Percentiles rank a stretch among this genome's conserved stretches.
Conservation (phyloP, 2,113 vertebrate genomes). For the Oreamnos americanus region DNA sequence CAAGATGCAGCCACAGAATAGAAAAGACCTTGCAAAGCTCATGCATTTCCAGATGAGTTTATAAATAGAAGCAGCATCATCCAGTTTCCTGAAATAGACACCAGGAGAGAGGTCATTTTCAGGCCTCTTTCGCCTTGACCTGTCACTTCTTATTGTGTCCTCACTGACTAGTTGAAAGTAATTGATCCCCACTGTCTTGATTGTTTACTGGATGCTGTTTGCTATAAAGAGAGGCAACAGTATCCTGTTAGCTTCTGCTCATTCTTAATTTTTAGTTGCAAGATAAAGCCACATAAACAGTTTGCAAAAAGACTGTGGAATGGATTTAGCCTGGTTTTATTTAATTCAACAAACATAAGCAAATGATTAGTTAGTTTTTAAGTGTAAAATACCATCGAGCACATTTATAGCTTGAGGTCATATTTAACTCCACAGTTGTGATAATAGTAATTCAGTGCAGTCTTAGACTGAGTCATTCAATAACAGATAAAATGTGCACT, state of each 20-base stretch:
- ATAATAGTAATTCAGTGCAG: not conserved
- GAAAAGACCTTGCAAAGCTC: slow-evolving; percentile 28
- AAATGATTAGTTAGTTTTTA: slow-evolving; percentile 41
- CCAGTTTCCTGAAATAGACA: slow-evolving; percentile 4
- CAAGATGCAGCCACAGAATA: not conserved
- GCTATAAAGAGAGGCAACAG: not conserved
- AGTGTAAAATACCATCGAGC: not conserved
- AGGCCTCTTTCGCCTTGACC: not conserved
- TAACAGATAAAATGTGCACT: not conserved
- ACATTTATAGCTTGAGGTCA: not conserved
- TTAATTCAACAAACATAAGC: slow-evolving; percentile 53
- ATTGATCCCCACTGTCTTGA: not conserved
- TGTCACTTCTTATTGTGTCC: not conserved
- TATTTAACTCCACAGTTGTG: not conserved
- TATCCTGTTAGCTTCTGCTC: not conserved
- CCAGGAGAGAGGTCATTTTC: not conserved
- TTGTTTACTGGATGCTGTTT: not conserved
- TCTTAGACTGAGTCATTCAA: slow-evolving; percentile 18
- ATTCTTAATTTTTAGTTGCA: slow-evolving; percentile 37
- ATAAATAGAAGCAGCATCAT: slow-evolving; percentile 35
- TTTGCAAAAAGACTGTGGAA: slow-evolving; percentile 31
- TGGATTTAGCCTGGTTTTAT: slow-evolving; percentile 36
- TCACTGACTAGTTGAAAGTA: not conserved
- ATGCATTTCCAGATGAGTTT: slow-evolving; percentile 42
- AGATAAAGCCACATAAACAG: not conserved